Conservation (phyloP, 2,113 vertebrate genomes). For the Herpetotheres cachinnans region DNA sequence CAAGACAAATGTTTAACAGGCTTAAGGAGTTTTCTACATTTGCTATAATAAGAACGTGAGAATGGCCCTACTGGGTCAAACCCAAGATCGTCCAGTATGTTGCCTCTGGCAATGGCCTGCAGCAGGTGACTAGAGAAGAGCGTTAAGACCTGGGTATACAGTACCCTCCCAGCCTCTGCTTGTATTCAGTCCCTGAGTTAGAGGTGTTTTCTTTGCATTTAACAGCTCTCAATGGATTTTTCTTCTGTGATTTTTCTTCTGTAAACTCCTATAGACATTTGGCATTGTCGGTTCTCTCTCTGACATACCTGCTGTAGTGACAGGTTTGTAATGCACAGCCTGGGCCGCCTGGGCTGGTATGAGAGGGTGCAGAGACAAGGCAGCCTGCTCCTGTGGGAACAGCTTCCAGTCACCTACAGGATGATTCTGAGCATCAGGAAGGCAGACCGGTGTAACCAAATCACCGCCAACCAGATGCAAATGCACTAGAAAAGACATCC, state of each 20-base stretch:
- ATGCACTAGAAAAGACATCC: neutral
- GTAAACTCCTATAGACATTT: neutral
- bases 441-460: neutral
- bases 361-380: neutral
- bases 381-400: neutral
- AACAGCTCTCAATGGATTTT: neutral
- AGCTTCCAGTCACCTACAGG: neutral
- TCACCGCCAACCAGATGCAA: neutral
- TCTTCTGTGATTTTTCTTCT: neutral
- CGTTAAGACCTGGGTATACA: rapidly evolving
- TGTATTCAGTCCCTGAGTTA: neutral
- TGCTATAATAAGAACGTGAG: neutral
- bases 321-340: neutral
- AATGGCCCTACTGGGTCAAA: neutral
- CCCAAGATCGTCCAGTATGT: neutral
- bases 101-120: neutral
- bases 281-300: neutral
- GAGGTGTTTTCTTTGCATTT: neutral
- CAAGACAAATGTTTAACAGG: neutral
- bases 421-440: neutral
- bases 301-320: neutral
- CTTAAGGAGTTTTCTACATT: neutral
- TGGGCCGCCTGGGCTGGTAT: neutral
- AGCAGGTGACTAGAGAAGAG: neutral
- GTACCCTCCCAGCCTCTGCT: neutral